Evolutionary conservation across 2,888 invertebrate genomes (phyloP).

Genomic region (Azorinus chamasolen): DNA sequence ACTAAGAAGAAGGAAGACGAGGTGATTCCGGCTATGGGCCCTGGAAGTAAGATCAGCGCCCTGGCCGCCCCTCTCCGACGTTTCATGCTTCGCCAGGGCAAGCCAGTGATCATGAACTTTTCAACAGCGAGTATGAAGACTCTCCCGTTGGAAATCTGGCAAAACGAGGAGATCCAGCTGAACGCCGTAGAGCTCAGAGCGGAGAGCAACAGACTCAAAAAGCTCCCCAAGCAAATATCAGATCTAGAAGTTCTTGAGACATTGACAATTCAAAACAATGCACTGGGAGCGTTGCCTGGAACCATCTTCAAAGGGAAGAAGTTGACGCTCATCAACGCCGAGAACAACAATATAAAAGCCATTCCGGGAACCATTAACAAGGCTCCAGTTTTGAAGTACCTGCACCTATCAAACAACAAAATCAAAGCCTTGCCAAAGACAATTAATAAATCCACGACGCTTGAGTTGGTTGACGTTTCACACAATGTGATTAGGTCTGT

Average conservation of each 20-base stretch:
- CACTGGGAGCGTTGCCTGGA: slow-evolving; percentile 73
- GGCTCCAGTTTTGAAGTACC: slow-evolving; percentile 68
- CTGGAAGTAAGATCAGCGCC: slow-evolving; percentile 84
- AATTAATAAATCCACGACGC: slow-evolving; percentile 77
- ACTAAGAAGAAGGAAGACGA: slow-evolving; percentile 79
- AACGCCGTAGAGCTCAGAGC: slow-evolving; percentile 76
- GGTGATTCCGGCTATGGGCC: slow-evolving; percentile 83
- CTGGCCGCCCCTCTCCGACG: slow-evolving; percentile 77
- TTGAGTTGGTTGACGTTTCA: slow-evolving; percentile 79
- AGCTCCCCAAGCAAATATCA: slow-evolving; percentile 80
- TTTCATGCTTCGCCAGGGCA: slow-evolving; percentile 71
- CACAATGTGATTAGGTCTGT: slow-evolving; percentile 81
- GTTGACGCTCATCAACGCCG: slow-evolving; percentile 67
- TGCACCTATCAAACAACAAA: slow-evolving; percentile 82
- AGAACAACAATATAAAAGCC: slow-evolving; percentile 74
- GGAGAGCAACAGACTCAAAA: slow-evolving; percentile 83
- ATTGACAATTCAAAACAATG: slow-evolving; percentile 79
- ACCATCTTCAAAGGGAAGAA: slow-evolving; percentile 76
- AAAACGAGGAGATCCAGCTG: slow-evolving; percentile 80
- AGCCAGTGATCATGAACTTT: slow-evolving; percentile 73
- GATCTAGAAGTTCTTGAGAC: slow-evolving; percentile 73
- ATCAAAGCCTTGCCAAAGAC: slow-evolving; percentile 83
- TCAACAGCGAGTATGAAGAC: slow-evolving; percentile 76
- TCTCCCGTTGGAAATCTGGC: slow-evolving; percentile 81
- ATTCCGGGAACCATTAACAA: slow-evolving; percentile 80